Percentiles rank a stretch among this genome's conserved stretches.
These are phyloP conservation scores for Brachionus manjavacas DNA, from an alignment of 1,140 invertebrate genomes.

Conservation along the genomic window DNA sequence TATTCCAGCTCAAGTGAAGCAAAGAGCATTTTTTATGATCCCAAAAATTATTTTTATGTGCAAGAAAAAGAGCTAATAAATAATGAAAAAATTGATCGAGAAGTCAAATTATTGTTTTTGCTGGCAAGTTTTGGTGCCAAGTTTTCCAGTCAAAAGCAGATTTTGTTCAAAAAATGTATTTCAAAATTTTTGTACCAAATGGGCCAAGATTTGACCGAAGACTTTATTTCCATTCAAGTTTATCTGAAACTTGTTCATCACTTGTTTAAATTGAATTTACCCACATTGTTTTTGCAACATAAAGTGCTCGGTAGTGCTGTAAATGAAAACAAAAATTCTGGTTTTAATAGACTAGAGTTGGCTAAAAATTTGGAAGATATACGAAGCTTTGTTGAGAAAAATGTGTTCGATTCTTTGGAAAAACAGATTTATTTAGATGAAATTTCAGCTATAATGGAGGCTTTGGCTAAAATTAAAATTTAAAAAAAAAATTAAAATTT, in stretches of 20 bases:
- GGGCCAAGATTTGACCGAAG: neutral
- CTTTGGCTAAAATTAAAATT: neutral
- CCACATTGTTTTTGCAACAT: slow-evolving; percentile 19
- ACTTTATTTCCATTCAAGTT: neutral
- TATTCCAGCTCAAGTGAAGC: neutral
- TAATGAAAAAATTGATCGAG: neutral
- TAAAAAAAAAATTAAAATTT: neutral
- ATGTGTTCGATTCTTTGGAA: slow-evolving; percentile 5
- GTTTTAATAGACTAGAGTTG: neutral
- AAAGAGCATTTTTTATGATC: slow-evolving; percentile 29
- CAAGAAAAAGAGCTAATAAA: neutral
- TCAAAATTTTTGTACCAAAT: neutral
- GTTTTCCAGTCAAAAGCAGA: neutral
- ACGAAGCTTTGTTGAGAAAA: neutral
- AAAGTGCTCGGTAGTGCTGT: neutral
- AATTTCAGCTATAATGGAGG: neutral
- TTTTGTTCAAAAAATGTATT: neutral
- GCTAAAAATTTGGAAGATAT: neutral
- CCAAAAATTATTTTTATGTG: slow-evolving; percentile 3
- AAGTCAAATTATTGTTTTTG: slow-evolving; percentile 4
- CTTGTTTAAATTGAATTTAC: slow-evolving; percentile 11
- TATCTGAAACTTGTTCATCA: slow-evolving; percentile 10
- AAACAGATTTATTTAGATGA: slow-evolving; percentile 9
- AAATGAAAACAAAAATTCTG: neutral
- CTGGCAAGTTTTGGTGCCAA: slow-evolving; percentile 29